These are phyloP conservation scores for Sinonovacula constricta DNA, from an alignment of 1,140 invertebrate genomes.

Conservation along the genomic window DNA sequence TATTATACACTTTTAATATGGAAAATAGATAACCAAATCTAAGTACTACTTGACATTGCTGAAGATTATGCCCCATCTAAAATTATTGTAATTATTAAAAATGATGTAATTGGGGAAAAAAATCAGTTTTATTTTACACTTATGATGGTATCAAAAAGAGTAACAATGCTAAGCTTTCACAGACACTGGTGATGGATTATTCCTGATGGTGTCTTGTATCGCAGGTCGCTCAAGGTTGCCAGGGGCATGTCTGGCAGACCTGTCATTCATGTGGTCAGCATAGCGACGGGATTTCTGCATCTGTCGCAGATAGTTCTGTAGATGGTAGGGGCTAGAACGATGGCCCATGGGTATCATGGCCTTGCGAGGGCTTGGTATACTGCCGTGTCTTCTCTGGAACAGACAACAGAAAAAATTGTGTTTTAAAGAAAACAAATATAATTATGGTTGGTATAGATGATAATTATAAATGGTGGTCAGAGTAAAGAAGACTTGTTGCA, in stretches of 20 bases:
- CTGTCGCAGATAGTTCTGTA: constrained; percentile 65
- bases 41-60: too few species aligned
- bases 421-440: too few species aligned
- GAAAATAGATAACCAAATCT: too few species aligned
- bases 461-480: too few species aligned
- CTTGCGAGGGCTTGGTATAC: constrained; percentile 30
- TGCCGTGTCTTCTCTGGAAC: constrained; percentile 36
- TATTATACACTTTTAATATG: too few species aligned
- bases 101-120: too few species aligned
- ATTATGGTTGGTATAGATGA: too few species aligned
- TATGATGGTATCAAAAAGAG: too few species aligned
- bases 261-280: constrained; percentile 57
- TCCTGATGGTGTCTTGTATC: neutral
- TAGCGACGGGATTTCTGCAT: constrained; percentile 55
- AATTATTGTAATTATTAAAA: too few species aligned
- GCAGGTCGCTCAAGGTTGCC: constrained; percentile 36
- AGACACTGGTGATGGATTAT: constrained; percentile 28
- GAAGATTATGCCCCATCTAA: too few species aligned
- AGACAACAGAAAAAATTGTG: neutral
- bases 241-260: constrained; percentile 44
- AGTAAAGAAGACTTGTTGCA: neutral
- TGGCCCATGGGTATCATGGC: constrained; percentile 30
- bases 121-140: too few species aligned
- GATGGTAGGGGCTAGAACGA: constrained; percentile 50
- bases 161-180: too few species aligned